phyloP scores from a whole-genome alignment of 1,140 invertebrate genomes.

The Caenorhabditis tropicalis region DNA sequence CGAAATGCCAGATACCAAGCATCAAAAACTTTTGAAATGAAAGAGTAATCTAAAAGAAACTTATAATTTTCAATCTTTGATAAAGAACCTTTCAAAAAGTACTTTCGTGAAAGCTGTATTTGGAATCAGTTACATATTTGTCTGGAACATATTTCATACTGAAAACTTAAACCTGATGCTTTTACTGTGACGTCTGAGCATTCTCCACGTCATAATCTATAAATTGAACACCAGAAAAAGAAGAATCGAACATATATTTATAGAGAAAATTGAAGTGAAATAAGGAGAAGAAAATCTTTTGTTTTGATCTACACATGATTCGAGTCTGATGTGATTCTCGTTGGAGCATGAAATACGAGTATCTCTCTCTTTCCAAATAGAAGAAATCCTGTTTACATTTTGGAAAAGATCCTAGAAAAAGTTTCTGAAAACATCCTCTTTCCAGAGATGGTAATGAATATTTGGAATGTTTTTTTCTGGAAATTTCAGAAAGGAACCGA shows the following conservation, averaged over 20 bases:
- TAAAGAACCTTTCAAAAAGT: too few relatives aligned
- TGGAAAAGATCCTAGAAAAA: neutral
- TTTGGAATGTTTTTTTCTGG: neutral
- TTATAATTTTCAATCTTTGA: too few relatives aligned
- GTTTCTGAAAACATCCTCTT: neutral
- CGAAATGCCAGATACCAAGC: neutral
- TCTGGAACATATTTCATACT: too few relatives aligned
- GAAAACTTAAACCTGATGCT: too few relatives aligned
- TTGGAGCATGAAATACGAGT: conserved; percentile 35
- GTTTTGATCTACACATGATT: conserved; percentile 26
- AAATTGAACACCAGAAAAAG: too few relatives aligned
- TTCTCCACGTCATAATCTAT: neutral
- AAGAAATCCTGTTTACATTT: neutral
- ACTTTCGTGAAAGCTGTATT: too few relatives aligned
- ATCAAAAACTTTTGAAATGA: neutral
- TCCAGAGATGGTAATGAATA: neutral
- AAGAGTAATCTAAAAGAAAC: too few relatives aligned
- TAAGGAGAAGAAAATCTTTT: conserved; percentile 1
- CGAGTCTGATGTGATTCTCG: conserved; percentile 24
- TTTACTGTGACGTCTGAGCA: too few relatives aligned
- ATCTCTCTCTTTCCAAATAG: neutral
- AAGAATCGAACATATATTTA: too few relatives aligned
- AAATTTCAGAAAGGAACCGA: neutral
- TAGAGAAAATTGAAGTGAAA: neutral
- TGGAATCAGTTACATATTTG: too few relatives aligned